Conservation (phyloP, 2,113 vertebrate genomes). For the Trochalopteron elliotii region DNA sequence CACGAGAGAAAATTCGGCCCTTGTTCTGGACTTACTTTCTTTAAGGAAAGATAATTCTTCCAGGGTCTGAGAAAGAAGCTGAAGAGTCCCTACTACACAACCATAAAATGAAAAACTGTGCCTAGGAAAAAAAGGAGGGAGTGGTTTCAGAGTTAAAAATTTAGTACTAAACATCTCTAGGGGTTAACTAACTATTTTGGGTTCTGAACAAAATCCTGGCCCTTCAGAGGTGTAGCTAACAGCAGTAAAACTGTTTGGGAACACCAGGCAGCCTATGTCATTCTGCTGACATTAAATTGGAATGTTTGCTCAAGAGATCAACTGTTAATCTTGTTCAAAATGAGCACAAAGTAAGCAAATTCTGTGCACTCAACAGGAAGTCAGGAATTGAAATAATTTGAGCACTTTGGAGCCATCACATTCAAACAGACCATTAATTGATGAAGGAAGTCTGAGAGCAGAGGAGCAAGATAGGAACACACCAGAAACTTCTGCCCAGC, state of each 20-base stretch:
- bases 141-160: background rate
- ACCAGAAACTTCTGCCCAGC: background rate
- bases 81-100: background rate
- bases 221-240: background rate
- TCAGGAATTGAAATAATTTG: background rate
- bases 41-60: background rate
- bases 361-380: background rate
- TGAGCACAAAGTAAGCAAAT: constrained; percentile 23
- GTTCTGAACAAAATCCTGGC: background rate
- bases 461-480: background rate
- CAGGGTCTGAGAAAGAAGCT: background rate
- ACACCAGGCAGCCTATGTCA: background rate
- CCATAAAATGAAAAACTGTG: background rate
- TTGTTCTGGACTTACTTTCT: background rate
- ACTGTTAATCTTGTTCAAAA: constrained; percentile 4
- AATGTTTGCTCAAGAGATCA: constrained; percentile 27
- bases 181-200: background rate
- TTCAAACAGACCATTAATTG: background rate
- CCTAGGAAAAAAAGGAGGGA: background rate
- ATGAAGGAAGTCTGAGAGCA: background rate
- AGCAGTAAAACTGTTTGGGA: background rate
- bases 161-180: background rate
- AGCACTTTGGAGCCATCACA: background rate
- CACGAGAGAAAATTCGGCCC: background rate
- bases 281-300: background rate